Conservation (phyloP, 2,888 invertebrate genomes). For the Patella ulyssiponensis region DNA sequence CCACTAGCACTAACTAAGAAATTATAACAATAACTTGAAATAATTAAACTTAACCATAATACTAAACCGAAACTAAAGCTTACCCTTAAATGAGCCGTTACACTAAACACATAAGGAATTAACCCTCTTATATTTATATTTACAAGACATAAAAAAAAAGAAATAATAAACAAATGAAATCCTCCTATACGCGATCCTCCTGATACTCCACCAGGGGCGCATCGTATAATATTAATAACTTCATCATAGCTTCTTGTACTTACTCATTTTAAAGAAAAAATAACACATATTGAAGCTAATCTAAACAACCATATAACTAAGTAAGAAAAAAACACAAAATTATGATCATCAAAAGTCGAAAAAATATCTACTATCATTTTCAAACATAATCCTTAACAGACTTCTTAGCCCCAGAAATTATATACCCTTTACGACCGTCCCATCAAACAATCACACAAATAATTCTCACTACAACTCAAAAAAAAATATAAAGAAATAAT, state of each 20-base stretch:
- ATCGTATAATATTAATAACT: no score
- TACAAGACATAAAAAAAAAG: slow-evolving; percentile 77
- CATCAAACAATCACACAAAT: no score
- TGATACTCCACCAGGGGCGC: slow-evolving; percentile 73
- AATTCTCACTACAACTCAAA: slow-evolving; percentile 27
- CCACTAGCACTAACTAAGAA: slow-evolving; percentile 79
- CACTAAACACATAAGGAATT: slow-evolving; percentile 82
- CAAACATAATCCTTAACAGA: slow-evolving; percentile 65
- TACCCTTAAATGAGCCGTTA: slow-evolving; percentile 79
- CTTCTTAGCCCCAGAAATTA: no score
- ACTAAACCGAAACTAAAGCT: slow-evolving; percentile 78
- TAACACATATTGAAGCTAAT: neutral
- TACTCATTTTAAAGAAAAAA: slow-evolving; percentile 12
- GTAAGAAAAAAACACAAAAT: slow-evolving; percentile 74
- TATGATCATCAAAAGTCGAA: slow-evolving; percentile 79
- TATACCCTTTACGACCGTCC: no score
- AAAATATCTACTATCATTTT: slow-evolving; percentile 82
- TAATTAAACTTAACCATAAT: slow-evolving; percentile 79
- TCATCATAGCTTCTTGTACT: no score
- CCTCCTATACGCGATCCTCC: slow-evolving; percentile 72
- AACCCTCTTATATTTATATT: slow-evolving; percentile 81
- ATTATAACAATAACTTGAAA: slow-evolving; percentile 79
- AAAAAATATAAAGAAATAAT: slow-evolving; percentile 41
- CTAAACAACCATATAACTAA: slow-evolving; percentile 16
- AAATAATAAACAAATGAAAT: slow-evolving; percentile 75